Base-by-base conservation (phyloP, 2,797 vertebrate species). In the Furcifer pardalis region DNA sequence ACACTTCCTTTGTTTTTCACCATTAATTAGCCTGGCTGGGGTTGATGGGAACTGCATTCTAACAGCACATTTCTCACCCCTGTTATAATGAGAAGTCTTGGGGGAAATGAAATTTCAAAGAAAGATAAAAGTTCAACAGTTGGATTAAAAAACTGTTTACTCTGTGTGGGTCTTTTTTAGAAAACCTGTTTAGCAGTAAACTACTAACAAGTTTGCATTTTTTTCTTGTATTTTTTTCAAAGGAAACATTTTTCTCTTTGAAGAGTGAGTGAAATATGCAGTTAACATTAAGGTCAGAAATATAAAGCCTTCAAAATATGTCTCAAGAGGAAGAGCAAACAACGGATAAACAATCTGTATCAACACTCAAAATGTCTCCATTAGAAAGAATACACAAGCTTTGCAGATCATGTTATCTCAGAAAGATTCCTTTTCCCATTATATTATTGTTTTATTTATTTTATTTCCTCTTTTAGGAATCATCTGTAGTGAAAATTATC, bases 321-420 rank as follows among this genome's bases (percentile, higher is more conserved):
- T 89, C 66, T 0, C 0, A 17, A 63, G 1, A 2, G 35, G 56
- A 2, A 25, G 86, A 2, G 21, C 86, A 1, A 35, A 15, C 17
- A 69, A 73, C 1, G 59, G 19, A 4, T 86, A 90, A 85, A 82
- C 76, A 76, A 87, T 0, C 2, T 86, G 0, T 76, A 83, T 40
- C 7, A 60, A 80, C 77, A 8, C 13, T 88, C 13, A 9, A 82
- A 82, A 90, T 86, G 12, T 0, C 27, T 83, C 1, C 1, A 59
- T 0, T 37, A 0, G 30, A 59, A 85, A 82, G 0, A 1, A 69
- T 35, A 12, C 6, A 0, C 27, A 77, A 56, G 73, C 83, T 85
- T 4, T 9, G n/a, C 59, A 74, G 0, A 30, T 78, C 15, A 0
- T 12, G 2, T 1, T 86, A 32, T 66, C 52, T 21, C 9, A 77